A percentile compares a stretch with the other conserved stretches of the same genome.
Conservation (phyloP, 2,797 vertebrate genomes). For the Pelochelys cantorii region DNA sequence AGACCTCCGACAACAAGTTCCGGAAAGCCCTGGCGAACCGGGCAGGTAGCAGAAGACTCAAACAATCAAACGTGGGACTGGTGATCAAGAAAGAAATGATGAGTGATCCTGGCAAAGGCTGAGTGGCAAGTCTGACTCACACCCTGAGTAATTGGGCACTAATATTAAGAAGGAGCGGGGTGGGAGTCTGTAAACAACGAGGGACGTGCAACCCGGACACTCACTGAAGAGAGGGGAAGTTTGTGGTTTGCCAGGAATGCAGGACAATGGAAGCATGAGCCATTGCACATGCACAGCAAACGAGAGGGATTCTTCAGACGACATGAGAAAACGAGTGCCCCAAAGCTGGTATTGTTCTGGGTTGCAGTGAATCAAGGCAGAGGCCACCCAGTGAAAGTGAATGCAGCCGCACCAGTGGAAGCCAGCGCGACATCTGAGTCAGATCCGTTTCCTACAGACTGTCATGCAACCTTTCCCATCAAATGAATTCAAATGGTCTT, state of each 20-base stretch:
- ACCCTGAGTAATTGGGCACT: neutral
- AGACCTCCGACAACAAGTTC: neutral
- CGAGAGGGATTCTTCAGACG: neutral
- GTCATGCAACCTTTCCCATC: slow-evolving; percentile 1
- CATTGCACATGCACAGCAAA: neutral
- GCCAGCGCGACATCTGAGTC: neutral
- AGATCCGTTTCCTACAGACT: neutral
- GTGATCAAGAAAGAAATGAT: neutral
- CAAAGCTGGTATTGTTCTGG: neutral
- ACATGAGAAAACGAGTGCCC: neutral
- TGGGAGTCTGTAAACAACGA: neutral
- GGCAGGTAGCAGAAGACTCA: neutral
- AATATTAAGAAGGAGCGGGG: neutral
- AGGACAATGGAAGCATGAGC: neutral
- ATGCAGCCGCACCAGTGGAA: neutral
- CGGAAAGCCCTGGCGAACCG: neutral
- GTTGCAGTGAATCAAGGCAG: neutral
- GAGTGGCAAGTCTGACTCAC: neutral
- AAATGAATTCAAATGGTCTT: slow-evolving; percentile 25
- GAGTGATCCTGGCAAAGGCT: neutral
- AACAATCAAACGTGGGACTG: neutral
- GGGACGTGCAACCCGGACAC: neutral
- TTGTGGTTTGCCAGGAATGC: neutral
- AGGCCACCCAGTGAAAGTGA: neutral
- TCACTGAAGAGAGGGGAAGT: neutral